Base-by-base conservation (phyloP, 2,797 vertebrate genomes). In the Zenarchopterus dispar region DNA sequence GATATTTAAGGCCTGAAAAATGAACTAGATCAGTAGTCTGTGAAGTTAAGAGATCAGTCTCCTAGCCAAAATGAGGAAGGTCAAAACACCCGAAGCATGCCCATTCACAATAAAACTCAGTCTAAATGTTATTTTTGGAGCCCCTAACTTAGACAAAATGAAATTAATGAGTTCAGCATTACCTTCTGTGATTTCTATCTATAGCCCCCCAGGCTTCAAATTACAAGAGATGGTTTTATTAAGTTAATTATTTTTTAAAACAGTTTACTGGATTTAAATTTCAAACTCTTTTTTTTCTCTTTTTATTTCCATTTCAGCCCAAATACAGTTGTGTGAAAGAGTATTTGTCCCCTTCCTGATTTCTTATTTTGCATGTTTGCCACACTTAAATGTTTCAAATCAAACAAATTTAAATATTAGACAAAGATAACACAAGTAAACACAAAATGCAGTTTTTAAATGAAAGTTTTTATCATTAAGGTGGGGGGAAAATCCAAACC, bases 1-100 rank as follows among this genome's bases (percentile, higher is more conserved):
- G 56, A 76, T 75, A 81, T 69, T 73, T 73, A 80, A 65, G 43
- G 80, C 41, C 36, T 22, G 28, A 46, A 62, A 73, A 71, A 42
- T 70, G 45, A 28, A 21, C 49, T 53, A 24, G 56, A 65, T 36
- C 49, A 58, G 70, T 26, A 41, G 24, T 36, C 31, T 70, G 65
- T 11, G 42, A 48, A 56, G n/a, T 42, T 60, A 68, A 59, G 26
- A 67, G 33, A 70, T 42, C 16, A 54, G 5, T 50, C 24, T 48
- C 16, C 6, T 15, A 46, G 39, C 24, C 50, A 46, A 3, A 17
- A 28, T 22, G 31, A 56, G 33, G 19, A 57, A 55, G 26, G 47
- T 24, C 15, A 56, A 21, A 22, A 46, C 9, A 51, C 21, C 23
- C 53, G 21, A 2, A 44, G 17, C 8, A 53, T 56, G 23, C 21